Percentiles rank a stretch among this genome's conserved stretches.
phyloP scores from a whole-genome alignment of 2,113 vertebrate genomes.

The Rhizomys pruinosus region DNA sequence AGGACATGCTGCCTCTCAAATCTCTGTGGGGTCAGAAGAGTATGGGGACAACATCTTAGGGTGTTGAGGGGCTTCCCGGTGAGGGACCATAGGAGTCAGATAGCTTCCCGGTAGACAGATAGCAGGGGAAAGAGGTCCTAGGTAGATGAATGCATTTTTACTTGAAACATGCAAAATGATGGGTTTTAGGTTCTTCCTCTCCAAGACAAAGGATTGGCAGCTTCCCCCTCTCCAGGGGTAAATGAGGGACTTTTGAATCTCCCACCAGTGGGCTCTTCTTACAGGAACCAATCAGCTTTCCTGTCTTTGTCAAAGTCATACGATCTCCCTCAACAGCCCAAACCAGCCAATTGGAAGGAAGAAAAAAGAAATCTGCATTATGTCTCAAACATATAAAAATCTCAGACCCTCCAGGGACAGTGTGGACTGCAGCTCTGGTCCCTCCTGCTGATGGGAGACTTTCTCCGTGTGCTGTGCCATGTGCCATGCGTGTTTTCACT shows the following conservation, averaged over 20 bases:
- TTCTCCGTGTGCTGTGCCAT: too few species aligned
- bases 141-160: neutral
- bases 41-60: neutral
- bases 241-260: neutral
- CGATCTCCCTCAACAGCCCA: neutral
- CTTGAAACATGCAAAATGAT: neutral
- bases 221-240: neutral
- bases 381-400: neutral
- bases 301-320: neutral
- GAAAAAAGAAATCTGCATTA: neutral
- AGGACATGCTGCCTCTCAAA: accelerated
- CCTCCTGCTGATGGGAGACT: neutral
- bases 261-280: neutral
- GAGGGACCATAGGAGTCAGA: neutral
- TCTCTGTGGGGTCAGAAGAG: neutral
- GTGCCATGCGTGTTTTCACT: too few species aligned
- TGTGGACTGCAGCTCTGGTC: neutral
- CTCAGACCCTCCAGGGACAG: neutral
- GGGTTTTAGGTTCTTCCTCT: neutral
- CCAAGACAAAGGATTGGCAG: neutral
- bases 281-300: neutral
- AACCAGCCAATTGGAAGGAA: neutral
- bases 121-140: neutral
- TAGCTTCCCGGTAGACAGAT: neutral
- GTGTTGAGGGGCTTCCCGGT: neutral